These are phyloP conservation scores for Anastatus disparis DNA, from an alignment of 1,140 invertebrate species.

Conservation along the genomic window DNA sequence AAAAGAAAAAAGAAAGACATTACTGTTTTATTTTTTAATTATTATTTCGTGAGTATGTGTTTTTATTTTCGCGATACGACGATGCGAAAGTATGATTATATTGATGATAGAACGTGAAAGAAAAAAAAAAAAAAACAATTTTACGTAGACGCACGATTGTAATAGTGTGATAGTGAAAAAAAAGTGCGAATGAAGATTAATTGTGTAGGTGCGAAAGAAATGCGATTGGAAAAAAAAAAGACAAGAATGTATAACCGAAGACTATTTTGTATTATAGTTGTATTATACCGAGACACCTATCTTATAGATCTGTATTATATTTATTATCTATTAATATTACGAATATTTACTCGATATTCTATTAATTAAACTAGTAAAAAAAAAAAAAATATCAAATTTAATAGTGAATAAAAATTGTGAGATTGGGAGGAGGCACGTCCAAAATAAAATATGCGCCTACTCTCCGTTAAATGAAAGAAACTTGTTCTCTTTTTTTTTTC, in stretches of 20 bases:
- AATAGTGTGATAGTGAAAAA: too few species aligned
- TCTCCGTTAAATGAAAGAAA: constrained; percentile 7
- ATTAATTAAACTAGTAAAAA: constrained; percentile 58
- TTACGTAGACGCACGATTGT: too few species aligned
- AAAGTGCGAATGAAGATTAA: too few species aligned
- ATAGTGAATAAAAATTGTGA: constrained; percentile 62
- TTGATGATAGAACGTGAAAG: too few species aligned
- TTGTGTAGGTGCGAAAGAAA: too few species aligned
- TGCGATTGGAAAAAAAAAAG: too few species aligned
- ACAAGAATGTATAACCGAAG: constrained; percentile 44
- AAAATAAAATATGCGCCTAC: constrained; percentile 25
- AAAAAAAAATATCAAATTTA: constrained; percentile 62
- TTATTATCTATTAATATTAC: constrained; percentile 65
- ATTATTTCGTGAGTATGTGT: too few species aligned
- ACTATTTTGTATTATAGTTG: constrained; percentile 65
- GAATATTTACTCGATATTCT: constrained; percentile 65
- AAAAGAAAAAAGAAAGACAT: background rate
- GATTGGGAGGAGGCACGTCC: constrained; percentile 44
- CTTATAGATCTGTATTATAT: constrained; percentile 68
- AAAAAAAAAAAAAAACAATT: too few species aligned
- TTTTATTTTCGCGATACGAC: too few species aligned
- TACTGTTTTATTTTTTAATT: constrained; percentile 43
- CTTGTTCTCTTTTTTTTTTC: constrained; percentile 44
- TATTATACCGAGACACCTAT: constrained; percentile 64
- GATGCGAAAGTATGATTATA: too few species aligned